Percentiles rank a stretch among this genome's conserved stretches.
Conservation (phyloP, 2,888 invertebrate genomes). For the Hymenopus coronatus region DNA sequence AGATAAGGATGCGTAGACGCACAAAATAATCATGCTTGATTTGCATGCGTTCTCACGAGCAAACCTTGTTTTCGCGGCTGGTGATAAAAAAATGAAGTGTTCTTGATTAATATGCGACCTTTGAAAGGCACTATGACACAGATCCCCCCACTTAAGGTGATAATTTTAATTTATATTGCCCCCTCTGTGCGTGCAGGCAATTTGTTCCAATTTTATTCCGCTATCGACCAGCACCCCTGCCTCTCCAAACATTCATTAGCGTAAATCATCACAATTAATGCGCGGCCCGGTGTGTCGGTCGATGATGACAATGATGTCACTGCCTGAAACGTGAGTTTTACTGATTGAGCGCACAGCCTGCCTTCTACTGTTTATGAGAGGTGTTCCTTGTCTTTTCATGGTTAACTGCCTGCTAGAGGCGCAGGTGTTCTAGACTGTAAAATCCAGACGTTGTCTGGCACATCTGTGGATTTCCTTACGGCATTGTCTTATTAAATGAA, state of each 20-base stretch:
- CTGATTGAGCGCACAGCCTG: neutral
- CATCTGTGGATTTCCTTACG: too few relatives aligned
- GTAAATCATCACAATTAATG: neutral
- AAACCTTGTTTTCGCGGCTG: neutral
- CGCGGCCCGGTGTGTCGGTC: neutral
- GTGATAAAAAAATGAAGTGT: neutral
- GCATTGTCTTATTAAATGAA: too few relatives aligned
- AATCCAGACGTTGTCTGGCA: too few relatives aligned
- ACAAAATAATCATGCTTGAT: neutral
- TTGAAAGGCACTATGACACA: neutral
- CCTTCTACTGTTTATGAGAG: neutral
- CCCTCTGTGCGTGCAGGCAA: neutral
- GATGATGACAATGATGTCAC: neutral
- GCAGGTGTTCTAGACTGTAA: too few relatives aligned
- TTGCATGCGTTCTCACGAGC: neutral
- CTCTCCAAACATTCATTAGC: neutral
- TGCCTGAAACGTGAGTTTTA: neutral
- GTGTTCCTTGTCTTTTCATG: neutral
- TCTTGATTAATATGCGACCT: neutral
- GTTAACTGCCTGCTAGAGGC: too few relatives aligned
- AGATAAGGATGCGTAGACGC: neutral
- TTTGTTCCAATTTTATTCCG: neutral
- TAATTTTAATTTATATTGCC: neutral
- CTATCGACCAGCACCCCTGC: too few relatives aligned
- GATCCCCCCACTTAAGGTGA: neutral